A percentile compares a stretch with the other conserved stretches of the same genome.
Conservation (phyloP, 1,140 invertebrate species). For the Helicorthomorpha holstii region DNA sequence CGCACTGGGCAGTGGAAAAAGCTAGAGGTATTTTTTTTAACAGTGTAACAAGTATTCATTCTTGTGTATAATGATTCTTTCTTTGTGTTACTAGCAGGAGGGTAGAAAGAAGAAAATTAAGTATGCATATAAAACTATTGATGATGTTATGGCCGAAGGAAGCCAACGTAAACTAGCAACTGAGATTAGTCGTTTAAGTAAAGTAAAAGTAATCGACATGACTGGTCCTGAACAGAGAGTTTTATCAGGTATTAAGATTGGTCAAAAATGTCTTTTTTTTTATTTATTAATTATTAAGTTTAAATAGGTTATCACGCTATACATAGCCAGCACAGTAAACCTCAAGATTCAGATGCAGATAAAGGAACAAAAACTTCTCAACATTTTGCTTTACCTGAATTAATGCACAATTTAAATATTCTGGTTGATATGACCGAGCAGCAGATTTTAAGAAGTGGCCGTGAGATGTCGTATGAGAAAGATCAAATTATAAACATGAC, state of each 20-base stretch:
- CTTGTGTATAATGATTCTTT: conserved; percentile 35
- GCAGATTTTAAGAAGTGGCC: conserved; percentile 79
- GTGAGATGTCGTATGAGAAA: conserved; percentile 49
- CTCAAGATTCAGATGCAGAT: conserved; percentile 34
- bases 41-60: conserved; percentile 21
- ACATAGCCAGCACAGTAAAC: conserved; percentile 36
- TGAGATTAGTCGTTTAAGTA: conserved; percentile 35
- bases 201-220: conserved; percentile 98
- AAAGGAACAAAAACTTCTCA: conserved; percentile 31
- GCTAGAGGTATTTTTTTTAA: conserved; percentile 26
- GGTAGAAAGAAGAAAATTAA: conserved; percentile 37
- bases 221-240: conserved; percentile 87
- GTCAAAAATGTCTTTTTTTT: conserved; percentile 1
- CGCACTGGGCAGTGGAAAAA: conserved; percentile 19
- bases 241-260: conserved; percentile 40
- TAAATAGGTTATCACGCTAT: conserved; percentile 70
- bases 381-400: conserved; percentile 57
- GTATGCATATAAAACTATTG: conserved; percentile 77
- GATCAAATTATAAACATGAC: conserved; percentile 61
- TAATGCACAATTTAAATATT: conserved; percentile 80
- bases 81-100: conserved; percentile 19
- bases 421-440: conserved; percentile 86
- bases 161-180: conserved; percentile 10
- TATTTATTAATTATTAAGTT: conserved; percentile 4
- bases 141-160: conserved; percentile 77